Evolutionary conservation across 2,797 vertebrate genomes (phyloP).

Genomic region (Lutjanus campechanus): DNA sequence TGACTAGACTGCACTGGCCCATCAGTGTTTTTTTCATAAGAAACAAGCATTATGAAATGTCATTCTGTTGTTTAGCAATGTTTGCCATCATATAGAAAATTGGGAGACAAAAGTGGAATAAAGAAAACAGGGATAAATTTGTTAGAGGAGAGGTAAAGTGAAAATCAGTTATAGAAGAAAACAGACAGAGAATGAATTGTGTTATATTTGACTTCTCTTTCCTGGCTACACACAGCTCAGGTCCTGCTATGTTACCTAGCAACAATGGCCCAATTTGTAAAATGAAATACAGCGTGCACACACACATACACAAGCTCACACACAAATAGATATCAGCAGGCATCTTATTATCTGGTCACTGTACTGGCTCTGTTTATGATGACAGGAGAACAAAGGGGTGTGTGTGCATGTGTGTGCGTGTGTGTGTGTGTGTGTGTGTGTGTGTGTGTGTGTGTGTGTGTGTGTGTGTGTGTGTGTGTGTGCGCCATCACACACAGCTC

Average conservation of each 20-base stretch:
- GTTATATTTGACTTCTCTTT: conserved; percentile 47
- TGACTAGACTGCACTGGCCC: not conserved
- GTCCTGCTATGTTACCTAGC: conserved; percentile 71
- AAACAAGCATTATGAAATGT: not conserved
- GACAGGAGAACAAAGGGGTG: conserved; percentile 50
- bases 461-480: conserved; percentile 15
- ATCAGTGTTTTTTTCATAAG: not conserved
- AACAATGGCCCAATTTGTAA: conserved; percentile 70
- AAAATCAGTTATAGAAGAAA: not conserved
- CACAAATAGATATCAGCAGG: conserved; percentile 40
- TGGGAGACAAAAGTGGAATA: not conserved
- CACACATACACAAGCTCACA: not conserved
- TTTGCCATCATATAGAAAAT: not conserved
- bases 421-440: conserved; percentile 20
- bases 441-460: conserved; percentile 13
- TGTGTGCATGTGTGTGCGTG: conserved; percentile 14
- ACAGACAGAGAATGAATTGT: not conserved
- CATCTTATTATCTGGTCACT: conserved; percentile 53
- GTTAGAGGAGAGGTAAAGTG: not conserved
- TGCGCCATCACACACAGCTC: conserved; percentile 11
- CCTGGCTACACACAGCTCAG: conserved; percentile 35
- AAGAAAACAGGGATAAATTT: not conserved
- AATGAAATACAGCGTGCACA: conserved; percentile 42
- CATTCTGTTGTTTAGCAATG: not conserved
- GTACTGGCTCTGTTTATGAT: conserved; percentile 39